These are phyloP conservation scores for Tenrec ecaudatus DNA, from an alignment of 2,113 vertebrate genomes.

Conservation along the genomic window DNA sequence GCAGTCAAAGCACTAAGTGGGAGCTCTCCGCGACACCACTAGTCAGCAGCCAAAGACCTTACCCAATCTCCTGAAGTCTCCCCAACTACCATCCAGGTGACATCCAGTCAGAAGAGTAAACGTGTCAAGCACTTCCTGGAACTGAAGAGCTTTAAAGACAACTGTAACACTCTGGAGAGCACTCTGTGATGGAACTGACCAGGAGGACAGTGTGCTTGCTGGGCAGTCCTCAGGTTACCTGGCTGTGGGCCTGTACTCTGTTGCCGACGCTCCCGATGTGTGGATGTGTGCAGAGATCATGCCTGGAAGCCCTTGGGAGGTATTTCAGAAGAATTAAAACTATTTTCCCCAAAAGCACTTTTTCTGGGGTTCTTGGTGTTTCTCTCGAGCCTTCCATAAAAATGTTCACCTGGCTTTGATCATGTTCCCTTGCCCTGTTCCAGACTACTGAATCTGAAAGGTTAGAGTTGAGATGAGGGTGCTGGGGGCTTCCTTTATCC, in stretches of 20 bases:
- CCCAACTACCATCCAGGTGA: conserved; percentile 93
- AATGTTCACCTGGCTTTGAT: conserved; percentile 34
- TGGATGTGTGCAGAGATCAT: neutral
- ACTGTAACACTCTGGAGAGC: conserved; percentile 97
- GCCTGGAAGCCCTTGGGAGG: neutral
- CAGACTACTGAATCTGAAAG: conserved; percentile 12
- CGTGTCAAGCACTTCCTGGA: conserved; percentile 96
- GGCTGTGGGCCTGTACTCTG: neutral
- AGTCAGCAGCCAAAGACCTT: conserved; percentile 95
- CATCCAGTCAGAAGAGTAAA: conserved; percentile 95
- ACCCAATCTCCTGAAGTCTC: conserved; percentile 88
- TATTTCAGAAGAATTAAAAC: conserved; percentile 30
- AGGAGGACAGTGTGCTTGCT: neutral
- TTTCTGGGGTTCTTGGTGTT: conserved; percentile 58
- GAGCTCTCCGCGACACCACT: conserved; percentile 91
- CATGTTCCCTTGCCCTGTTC: neutral
- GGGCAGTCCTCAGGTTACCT: neutral
- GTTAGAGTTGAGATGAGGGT: neutral
- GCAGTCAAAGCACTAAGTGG: conserved; percentile 87
- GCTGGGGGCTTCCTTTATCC: neutral
- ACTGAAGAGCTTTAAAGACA: conserved; percentile 99
- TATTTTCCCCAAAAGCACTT: conserved; percentile 49
- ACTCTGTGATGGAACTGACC: conserved; percentile 87
- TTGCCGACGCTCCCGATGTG: neutral
- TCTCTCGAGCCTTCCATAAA: conserved; percentile 38